Evolutionary conservation across 2,888 invertebrate genomes (phyloP), one percentile per base, ranked within the genome.

Genomic region (Seira musarum): DNA sequence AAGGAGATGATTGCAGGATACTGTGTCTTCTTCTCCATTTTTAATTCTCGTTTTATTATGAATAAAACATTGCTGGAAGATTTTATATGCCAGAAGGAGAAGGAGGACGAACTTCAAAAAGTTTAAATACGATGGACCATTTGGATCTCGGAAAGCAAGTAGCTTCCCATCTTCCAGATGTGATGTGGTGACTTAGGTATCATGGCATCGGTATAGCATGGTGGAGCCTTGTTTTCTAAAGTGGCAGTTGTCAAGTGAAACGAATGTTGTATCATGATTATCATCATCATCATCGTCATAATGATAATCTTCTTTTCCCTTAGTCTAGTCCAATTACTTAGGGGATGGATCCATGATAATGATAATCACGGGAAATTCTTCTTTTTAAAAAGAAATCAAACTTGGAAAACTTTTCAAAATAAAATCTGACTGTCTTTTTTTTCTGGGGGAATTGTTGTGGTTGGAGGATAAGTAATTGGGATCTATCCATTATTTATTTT

Each of bases 221-320:
- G 8, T 30, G 30, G 30, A 65, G 2, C n/a, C 35, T 30, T 35
- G 10, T 65, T 19, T 57, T 21, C 22, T 30, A 35, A 35, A 68
- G n/a, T n/a, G 25, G 25, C 72, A 72, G 64, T 72, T 72, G 64
- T 64, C 72, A 72, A 64, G 46, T 46, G 49, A 22, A 72, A 6
- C n/a, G 49, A 49, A 49, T 13, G 49, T n/a, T 13, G 49, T 30
- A 30, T 30, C 30, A 30, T 30, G 30, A 30, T 30, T 30, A 8
- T 30, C 3, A 30, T 30, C 30, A 30, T 30, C 30, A 30, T 30
- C 30, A 30, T 30, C 30, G 8, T 30, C 30, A 49, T 3, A 49
- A 49, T 49, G 49, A 49, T 49, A 49, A 49, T 49, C 49, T 49
- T n/a, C 17, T n/a, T 49, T n/a, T 49, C 3, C 17, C 49, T 49